Evolutionary conservation across 2,113 vertebrate species (phyloP).

Genomic region (Ifrita kowaldi): DNA sequence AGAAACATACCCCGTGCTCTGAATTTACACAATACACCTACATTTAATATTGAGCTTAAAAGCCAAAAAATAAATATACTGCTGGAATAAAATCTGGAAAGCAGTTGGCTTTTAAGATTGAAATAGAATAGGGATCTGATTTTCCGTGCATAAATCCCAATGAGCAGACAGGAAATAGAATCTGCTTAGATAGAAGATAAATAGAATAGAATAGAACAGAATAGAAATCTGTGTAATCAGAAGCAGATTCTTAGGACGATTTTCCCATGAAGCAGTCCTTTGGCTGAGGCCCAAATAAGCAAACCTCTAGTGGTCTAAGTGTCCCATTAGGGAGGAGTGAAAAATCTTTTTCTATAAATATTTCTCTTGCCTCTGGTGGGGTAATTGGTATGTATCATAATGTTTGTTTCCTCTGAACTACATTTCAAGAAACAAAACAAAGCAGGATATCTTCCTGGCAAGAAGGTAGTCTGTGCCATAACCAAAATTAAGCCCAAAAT

Average conservation of each 20-base stretch:
- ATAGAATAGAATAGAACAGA: no score
- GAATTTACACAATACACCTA: background rate
- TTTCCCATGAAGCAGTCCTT: background rate
- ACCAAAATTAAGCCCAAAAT: background rate
- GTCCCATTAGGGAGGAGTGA: background rate
- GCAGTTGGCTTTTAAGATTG: background rate
- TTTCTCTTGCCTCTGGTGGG: background rate
- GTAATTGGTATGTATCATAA: background rate
- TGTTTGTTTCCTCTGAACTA: background rate
- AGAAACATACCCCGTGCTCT: background rate
- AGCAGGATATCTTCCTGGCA: background rate
- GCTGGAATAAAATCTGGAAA: background rate
- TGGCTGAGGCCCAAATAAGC: background rate
- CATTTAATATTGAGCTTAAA: background rate
- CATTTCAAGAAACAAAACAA: background rate
- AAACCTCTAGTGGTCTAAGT: background rate
- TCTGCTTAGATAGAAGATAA: no score
- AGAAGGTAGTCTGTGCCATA: background rate
- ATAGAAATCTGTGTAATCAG: background rate
- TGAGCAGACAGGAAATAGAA: background rate
- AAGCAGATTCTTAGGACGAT: background rate
- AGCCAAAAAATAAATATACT: background rate
- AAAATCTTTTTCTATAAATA: background rate
- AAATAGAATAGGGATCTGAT: background rate
- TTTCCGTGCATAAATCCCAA: background rate